phyloP scores from a whole-genome alignment of 2,888 invertebrate species.

The Lagria hirta region DNA sequence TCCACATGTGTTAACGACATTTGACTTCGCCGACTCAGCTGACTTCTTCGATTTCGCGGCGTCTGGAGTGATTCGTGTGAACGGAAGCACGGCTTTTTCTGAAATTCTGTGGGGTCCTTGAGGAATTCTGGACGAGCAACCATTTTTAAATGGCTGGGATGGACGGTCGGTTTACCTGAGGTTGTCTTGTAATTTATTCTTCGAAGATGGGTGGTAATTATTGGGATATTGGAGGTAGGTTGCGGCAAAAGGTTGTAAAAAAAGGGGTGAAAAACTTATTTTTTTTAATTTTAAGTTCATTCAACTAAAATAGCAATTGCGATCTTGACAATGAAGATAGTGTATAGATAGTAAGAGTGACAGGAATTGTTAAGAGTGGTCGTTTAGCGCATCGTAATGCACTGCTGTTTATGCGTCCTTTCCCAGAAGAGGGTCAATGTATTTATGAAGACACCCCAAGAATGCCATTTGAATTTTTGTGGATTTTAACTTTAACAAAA shows the following conservation, averaged over 20 bases:
- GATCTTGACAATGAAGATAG: conserved; percentile 19
- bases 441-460: conserved; percentile 30
- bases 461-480: too few relatives aligned
- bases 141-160: conserved; percentile 19
- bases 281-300: conserved; percentile 8
- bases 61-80: conserved; percentile 26
- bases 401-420: conserved; percentile 34
- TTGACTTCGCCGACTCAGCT: conserved; percentile 22
- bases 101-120: not conserved
- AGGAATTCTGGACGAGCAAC: conserved; percentile 7
- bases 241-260: conserved; percentile 6
- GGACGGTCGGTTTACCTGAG: conserved; percentile 11
- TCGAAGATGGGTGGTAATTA: conserved; percentile 25
- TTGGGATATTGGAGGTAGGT: conserved; percentile 11
- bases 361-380: conserved; percentile 24
- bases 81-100: conserved; percentile 22
- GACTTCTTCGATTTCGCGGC: conserved; percentile 27
- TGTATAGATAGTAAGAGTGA: conserved; percentile 21
- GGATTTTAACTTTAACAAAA: too few relatives aligned
- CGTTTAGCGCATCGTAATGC: conserved; percentile 37
- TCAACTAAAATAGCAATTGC: conserved; percentile 15
- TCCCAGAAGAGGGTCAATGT: conserved; percentile 39
- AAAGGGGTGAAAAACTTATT: conserved; percentile 1
- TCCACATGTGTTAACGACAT: conserved; percentile 26
- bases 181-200: conserved; percentile 33